Base-by-base conservation (phyloP, 2,888 invertebrate genomes). In the Allacma fusca region DNA sequence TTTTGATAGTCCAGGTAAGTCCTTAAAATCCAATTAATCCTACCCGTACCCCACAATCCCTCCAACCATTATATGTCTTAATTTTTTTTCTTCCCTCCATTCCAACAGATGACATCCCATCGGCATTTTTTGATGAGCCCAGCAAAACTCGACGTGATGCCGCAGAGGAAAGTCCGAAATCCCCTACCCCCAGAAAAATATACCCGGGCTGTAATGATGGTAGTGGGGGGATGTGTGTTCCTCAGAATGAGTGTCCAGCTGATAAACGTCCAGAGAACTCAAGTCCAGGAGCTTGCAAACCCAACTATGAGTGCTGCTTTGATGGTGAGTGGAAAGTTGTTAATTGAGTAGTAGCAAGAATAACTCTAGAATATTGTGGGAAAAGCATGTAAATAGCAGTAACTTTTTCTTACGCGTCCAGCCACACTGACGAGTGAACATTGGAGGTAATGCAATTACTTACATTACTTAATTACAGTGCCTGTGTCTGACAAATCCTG, bases 151-250 rank as follows among this genome's bases (percentile, higher is more conserved):
- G 21, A 21, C 19, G 21, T 19, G 21, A 57, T 57, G 57, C 21
- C n/a, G 7, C 19, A 21, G 40, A 21, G 21, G 24, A 21, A 2
- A 57, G 26, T 57, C 24, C 1, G 0, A n/a, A 21, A 9, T 26
- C n/a, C 28, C 28, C 5, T 4, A 19, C 29, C 43, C 40, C 44
- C 9, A 59, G 40, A 64, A 62, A 65, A 12, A 71, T 72, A 4
- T 81, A 81, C 59, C 77, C 78, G 1, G 74, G 80, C 12, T 83
- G 83, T 62, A 75, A 81, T 70, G 83, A 83, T 74, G 83, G 82
- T 24, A 81, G 81, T 77, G 83, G 83, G 26, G 83, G 83, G 12
- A 71, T 83, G 68, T 83, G 83, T 71, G 81, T 83, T n/a, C 29
- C 59, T 12, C 19, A 26, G 28, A 81, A 82, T 28, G 57, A 79